Evolutionary conservation across 2,113 vertebrate genomes (phyloP), one percentile per base, ranked within the genome.

Genomic region (Taurulus bubalis): DNA sequence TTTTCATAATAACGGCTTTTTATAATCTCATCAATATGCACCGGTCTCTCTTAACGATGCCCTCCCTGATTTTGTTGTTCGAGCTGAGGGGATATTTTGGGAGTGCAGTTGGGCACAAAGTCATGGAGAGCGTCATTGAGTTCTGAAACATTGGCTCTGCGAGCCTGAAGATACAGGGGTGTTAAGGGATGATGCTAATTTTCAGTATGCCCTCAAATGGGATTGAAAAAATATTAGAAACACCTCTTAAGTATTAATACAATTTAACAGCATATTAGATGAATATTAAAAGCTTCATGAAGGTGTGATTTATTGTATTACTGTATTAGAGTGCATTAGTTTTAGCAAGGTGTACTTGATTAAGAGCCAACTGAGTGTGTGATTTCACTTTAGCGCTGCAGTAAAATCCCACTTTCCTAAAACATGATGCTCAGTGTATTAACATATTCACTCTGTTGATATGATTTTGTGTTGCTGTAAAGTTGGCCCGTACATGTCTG

Each of bases 121-220:
- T 64, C n/a, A 69, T 18, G 8, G 47, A 64, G 32, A 6, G 2
- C 56, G 60, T 85, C 69, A 73, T 77, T 72, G 79, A 32, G 34
- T 32, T 77, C 49, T 69, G 40, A 20, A 75, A 15, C 32, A 51
- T 22, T 63, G 59, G 8, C 28, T 72, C 22, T 42, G 14, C 34
- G 12, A 71, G 56, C 72, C 58, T 73, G 30, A 77, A 22, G 62
- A 67, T 47, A 49, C 36, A 64, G 60, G 24, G 7, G 0, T 66
- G 26, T 34, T 30, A 9, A 32, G 59, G 51, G 49, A 22, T 64
- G 38, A 42, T 87, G 72, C 49, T 77, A 38, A 77, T 47, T 69
- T 58, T 76, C 24, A 38, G 34, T 20, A 36, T 14, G 38, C 24
- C 38, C 9, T 58, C 45, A 32, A 74, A 56, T 62, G 40, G 11